Conservation (phyloP, 2,888 invertebrate genomes). For the Perizoma affinitatum region DNA sequence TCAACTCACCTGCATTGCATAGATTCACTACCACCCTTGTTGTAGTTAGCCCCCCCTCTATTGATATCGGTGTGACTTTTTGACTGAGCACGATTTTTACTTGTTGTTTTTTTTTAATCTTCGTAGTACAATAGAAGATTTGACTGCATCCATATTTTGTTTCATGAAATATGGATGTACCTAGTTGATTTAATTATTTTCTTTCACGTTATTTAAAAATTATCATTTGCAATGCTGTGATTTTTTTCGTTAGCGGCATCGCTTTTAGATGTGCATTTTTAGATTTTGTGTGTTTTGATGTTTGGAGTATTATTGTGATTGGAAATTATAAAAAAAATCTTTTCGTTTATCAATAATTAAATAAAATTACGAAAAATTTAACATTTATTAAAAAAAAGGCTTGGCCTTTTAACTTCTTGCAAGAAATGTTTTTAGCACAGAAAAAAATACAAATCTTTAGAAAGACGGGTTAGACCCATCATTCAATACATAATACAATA, state of each 20-base stretch:
- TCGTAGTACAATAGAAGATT: conserved; percentile 3
- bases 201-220: conserved; percentile 3
- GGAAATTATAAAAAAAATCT: not conserved
- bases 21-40: conserved; percentile 22
- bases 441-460: too few species aligned
- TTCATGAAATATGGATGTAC: conserved; percentile 16
- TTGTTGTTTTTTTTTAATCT: conserved; percentile 19
- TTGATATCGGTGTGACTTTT: conserved; percentile 19
- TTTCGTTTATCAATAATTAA: not conserved
- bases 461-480: too few species aligned
- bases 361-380: not conserved
- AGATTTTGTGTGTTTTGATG: conserved; percentile 17
- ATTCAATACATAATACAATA: too few species aligned
- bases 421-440: too few species aligned
- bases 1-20: conserved; percentile 19
- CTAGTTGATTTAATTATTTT: conserved; percentile 29
- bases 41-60: conserved; percentile 24
- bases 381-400: too few species aligned
- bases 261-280: conserved; percentile 41
- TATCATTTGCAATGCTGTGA: conserved; percentile 45
- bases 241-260: conserved; percentile 36
- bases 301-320: conserved; percentile 31
- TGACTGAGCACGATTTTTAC: conserved; percentile 28
- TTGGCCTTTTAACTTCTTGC: too few species aligned
- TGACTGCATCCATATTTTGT: conserved; percentile 9